phyloP scores from a whole-genome alignment of 2,113 vertebrate species.

The human (Homo sapiens) region DNA sequence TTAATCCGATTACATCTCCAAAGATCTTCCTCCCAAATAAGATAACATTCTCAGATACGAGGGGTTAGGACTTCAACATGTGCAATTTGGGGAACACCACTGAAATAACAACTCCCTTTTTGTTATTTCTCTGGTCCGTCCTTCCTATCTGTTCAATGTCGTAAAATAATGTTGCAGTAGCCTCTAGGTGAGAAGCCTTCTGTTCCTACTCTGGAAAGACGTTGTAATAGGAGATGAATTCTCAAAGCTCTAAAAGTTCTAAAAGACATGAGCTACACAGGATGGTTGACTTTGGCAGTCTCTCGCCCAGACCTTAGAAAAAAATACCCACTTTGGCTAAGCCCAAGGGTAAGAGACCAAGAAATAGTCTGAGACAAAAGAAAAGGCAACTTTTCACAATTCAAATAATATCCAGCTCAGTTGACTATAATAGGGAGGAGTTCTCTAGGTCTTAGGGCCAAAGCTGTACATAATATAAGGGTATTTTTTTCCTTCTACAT shows the following conservation, averaged over 20 bases:
- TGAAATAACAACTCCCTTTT: not conserved
- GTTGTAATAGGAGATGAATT: not conserved
- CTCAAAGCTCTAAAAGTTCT: not conserved
- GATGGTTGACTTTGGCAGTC: not conserved
- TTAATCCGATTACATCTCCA: not conserved
- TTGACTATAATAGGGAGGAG: not conserved
- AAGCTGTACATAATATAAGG: not conserved
- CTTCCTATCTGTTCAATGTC: not conserved
- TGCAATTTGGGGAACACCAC: not conserved
- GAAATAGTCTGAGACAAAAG: not conserved
- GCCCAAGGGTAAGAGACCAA: not conserved
- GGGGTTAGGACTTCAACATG: not conserved
- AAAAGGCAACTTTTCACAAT: not conserved
- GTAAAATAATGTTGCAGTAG: not conserved
- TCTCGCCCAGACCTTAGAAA: not conserved
- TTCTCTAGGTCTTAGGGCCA: not conserved
- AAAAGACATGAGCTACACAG: not conserved
- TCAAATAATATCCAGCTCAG: not conserved
- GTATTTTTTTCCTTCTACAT: not conserved
- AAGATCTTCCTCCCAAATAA: not conserved
- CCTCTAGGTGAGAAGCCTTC: not conserved
- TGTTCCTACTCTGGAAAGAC: not conserved
- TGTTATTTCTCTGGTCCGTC: not conserved
- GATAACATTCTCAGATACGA: not conserved
- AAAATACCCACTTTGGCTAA: not conserved